Evolutionary conservation across 2,797 vertebrate species (phyloP).

Genomic region (Phrynocephalus forsythii): DNA sequence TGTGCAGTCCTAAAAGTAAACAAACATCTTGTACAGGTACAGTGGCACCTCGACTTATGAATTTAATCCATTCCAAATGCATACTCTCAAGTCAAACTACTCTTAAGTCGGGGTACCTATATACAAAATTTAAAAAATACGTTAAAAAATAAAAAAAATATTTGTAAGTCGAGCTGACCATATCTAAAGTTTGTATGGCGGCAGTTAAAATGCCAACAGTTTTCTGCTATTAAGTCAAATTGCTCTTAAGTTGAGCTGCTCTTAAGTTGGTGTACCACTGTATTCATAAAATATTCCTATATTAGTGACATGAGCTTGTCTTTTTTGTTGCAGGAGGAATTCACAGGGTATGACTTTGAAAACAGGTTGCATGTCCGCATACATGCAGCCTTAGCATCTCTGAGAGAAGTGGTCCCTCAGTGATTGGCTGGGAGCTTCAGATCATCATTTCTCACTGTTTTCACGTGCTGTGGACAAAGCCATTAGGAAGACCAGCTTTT

Average conservation of each 20-base stretch:
- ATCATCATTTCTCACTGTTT: slow-evolving; percentile 63
- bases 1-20: not conserved
- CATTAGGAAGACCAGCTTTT: slow-evolving; percentile 73
- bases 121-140: too few relatives aligned
- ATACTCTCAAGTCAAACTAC: too few relatives aligned
- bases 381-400: slow-evolving; percentile 92
- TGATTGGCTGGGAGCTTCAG: slow-evolving; percentile 71
- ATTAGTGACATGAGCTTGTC: not conserved
- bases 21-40: not conserved
- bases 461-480: slow-evolving; percentile 77
- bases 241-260: too few relatives aligned
- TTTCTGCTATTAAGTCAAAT: too few relatives aligned
- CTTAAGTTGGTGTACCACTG: not conserved
- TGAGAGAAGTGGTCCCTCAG: slow-evolving; percentile 86
- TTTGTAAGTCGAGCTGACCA: too few relatives aligned
- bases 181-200: too few relatives aligned
- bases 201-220: too few relatives aligned
- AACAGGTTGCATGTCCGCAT: slow-evolving; percentile 97
- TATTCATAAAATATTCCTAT: not conserved
- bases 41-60: too few relatives aligned
- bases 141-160: too few relatives aligned
- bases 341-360: slow-evolving; percentile 95
- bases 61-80: too few relatives aligned
- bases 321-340: slow-evolving; percentile 88
- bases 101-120: too few relatives aligned